Percentiles rank a stretch among this genome's conserved stretches.
These are phyloP conservation scores for Drosophila sturtevanti DNA, from an alignment of 1,140 invertebrate genomes.

Conservation along the genomic window DNA sequence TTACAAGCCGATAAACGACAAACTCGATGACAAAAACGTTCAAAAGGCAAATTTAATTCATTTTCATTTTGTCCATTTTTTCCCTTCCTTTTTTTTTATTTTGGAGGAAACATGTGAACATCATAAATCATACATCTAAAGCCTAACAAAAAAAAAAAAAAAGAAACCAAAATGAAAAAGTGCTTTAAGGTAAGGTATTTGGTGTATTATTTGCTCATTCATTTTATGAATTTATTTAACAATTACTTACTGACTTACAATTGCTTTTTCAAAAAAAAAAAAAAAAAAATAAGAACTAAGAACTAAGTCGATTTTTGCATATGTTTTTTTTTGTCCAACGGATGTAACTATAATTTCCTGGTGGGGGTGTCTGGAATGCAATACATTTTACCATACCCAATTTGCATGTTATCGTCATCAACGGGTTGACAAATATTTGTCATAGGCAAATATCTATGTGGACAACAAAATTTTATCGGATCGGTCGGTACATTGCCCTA, in stretches of 20 bases:
- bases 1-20: slow-evolving; percentile 61
- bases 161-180: not conserved
- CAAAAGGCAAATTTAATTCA: slow-evolving; percentile 15
- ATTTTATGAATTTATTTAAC: slow-evolving; percentile 56
- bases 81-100: too few species aligned
- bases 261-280: not conserved
- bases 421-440: slow-evolving; percentile 58
- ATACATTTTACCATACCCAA: not conserved
- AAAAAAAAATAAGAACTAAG: too few species aligned
- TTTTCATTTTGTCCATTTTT: too few species aligned
- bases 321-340: not conserved
- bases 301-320: too few species aligned
- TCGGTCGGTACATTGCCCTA: slow-evolving; percentile 31
- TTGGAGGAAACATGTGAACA: slow-evolving; percentile 44
- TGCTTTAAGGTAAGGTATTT: slow-evolving; percentile 22
- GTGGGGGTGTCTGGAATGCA: not conserved
- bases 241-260: slow-evolving; percentile 15
- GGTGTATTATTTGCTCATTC: slow-evolving; percentile 66
- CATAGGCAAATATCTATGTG: slow-evolving; percentile 8
- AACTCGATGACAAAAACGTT: slow-evolving; percentile 52
- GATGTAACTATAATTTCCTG: too few species aligned
- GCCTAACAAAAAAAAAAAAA: slow-evolving; percentile 15
- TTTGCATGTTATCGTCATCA: slow-evolving; percentile 58
- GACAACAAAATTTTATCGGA: slow-evolving; percentile 18
- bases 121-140: slow-evolving; percentile 56